Evolutionary conservation across 2,113 vertebrate genomes (phyloP).

Genomic region (Myiagra hebetior): DNA sequence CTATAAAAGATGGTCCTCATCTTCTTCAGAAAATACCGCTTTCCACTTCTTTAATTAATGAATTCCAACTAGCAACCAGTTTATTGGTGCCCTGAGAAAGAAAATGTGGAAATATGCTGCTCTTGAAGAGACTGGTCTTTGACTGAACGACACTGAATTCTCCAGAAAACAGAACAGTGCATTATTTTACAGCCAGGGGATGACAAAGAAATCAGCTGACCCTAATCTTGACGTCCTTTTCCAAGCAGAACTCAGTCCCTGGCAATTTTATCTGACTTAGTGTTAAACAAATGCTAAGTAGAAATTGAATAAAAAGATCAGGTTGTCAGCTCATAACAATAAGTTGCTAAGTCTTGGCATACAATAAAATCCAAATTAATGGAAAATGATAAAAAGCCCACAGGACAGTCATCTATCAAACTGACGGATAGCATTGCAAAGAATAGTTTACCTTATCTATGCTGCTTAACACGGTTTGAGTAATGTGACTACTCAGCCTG

Average conservation of each 20-base stretch:
- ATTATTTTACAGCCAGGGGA: background rate
- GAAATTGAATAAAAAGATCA: background rate
- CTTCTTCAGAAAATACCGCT: background rate
- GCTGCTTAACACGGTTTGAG: background rate
- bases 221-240: background rate
- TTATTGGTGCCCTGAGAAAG: background rate
- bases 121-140: background rate
- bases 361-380: constrained; percentile 32
- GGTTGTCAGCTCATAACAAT: constrained; percentile 3
- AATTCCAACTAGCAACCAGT: background rate
- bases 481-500: background rate
- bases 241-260: background rate
- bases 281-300: background rate
- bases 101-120: background rate
- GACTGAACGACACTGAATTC: background rate
- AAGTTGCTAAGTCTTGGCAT: background rate
- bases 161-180: background rate
- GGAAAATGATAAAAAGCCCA: background rate
- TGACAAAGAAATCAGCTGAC: background rate
- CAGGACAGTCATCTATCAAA: background rate
- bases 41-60: background rate
- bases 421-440: background rate
- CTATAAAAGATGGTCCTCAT: background rate
- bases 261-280: background rate
- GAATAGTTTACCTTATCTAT: background rate